A percentile compares a stretch with the other conserved stretches of the same genome.
These are phyloP conservation scores for Cacatua alba DNA, from an alignment of 2,113 vertebrate genomes.

Conservation along the genomic window DNA sequence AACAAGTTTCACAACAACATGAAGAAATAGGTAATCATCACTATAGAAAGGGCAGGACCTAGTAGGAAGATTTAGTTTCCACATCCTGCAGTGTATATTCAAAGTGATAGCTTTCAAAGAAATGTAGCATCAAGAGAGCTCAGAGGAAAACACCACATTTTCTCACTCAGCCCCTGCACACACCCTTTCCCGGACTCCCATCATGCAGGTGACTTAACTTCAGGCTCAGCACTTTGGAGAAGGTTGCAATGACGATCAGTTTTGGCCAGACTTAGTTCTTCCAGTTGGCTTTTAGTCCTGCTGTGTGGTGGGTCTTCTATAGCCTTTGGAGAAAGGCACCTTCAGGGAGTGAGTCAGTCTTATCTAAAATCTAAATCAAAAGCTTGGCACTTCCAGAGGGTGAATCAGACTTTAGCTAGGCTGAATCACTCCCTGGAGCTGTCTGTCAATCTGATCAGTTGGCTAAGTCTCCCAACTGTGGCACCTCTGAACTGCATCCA, in stretches of 20 bases:
- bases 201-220: neutral
- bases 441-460: conserved; percentile 14
- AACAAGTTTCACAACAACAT: neutral
- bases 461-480: neutral
- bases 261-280: neutral
- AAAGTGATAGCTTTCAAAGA: neutral
- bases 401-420: conserved; percentile 21
- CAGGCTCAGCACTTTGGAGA: neutral
- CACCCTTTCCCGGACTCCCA: neutral
- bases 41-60: neutral
- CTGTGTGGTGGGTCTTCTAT: neutral
- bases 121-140: neutral
- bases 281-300: neutral
- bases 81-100: neutral
- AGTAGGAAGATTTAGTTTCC: neutral
- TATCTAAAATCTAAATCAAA: conserved; percentile 19
- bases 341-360: conserved; percentile 25
- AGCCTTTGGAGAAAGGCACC: neutral
- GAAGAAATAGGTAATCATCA: neutral
- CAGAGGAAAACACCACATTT: neutral
- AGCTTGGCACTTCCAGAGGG: neutral
- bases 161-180: neutral
- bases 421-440: conserved; percentile 41
- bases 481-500: neutral
- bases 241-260: neutral